Conservation (phyloP, 2,888 invertebrate genomes). For the Podabrus alpinus region DNA sequence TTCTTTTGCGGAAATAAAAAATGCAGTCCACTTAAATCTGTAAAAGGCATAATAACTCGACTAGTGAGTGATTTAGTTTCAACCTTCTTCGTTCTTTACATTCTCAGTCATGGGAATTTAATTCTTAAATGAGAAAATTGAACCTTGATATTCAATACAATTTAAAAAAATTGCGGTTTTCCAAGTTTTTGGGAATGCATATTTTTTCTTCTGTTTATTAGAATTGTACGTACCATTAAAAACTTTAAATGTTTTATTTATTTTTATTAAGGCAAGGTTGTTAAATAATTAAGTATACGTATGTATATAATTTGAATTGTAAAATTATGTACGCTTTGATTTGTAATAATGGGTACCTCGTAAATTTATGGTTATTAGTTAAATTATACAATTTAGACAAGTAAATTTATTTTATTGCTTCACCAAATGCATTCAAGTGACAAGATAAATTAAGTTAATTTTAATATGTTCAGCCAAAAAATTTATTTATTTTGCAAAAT, state of each 20-base stretch:
- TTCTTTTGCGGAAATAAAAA: constrained; percentile 25
- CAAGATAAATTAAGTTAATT: background rate
- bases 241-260: constrained; percentile 8
- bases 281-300: background rate
- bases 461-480: background rate
- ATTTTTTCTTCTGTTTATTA: constrained; percentile 13
- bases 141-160: constrained; percentile 9
- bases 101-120: constrained; percentile 47
- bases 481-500: background rate
- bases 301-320: background rate
- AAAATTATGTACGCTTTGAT: background rate
- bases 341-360: background rate
- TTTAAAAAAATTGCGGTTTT: constrained; percentile 14
- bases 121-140: constrained; percentile 36
- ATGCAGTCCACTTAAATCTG: constrained; percentile 27
- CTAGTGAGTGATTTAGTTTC: constrained; percentile 41
- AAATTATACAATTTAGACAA: background rate
- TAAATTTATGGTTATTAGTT: background rate
- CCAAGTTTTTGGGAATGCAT: background rate
- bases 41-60: constrained; percentile 44
- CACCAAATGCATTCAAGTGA: background rate
- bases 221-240: background rate
- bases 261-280: background rate
- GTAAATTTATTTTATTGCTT: background rate
- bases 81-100: constrained; percentile 37